phyloP scores from a whole-genome alignment of 2,113 vertebrate species.

The Coracopsis vasa region DNA sequence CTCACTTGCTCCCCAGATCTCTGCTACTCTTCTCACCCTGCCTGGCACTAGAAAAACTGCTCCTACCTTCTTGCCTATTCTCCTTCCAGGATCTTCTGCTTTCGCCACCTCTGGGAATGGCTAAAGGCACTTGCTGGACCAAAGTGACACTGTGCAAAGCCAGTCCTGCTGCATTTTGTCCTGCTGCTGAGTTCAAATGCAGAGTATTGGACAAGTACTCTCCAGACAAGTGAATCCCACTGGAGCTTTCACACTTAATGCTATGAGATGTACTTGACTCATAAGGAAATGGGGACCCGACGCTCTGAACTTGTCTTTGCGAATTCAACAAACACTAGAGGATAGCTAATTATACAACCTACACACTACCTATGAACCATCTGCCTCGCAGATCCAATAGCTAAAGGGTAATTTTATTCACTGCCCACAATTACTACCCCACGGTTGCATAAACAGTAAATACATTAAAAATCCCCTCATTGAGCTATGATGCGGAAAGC shows the following conservation, averaged over 20 bases:
- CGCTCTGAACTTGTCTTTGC: not conserved
- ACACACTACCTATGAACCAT: not conserved
- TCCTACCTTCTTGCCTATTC: not conserved
- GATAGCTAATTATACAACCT: not conserved
- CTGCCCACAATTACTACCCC: not conserved
- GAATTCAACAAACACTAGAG: fast-evolving
- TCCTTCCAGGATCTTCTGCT: not conserved
- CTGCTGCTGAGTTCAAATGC: not conserved
- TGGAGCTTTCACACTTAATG: fast-evolving
- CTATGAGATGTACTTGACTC: fast-evolving
- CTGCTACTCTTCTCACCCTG: not conserved
- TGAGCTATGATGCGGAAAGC: not conserved
- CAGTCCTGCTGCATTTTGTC: not conserved
- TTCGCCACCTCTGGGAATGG: not conserved
- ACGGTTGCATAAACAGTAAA: not conserved
- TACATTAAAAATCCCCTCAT: not conserved
- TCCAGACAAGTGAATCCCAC: not conserved
- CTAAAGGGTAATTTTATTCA: not conserved
- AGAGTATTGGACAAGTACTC: not conserved
- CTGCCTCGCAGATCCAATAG: not conserved
- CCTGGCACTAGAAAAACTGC: not conserved
- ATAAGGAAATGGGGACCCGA: fast-evolving
- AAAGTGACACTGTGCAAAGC: fast-evolving
- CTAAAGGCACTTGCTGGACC: not conserved
- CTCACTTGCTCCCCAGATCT: not conserved